Evolutionary conservation across 30 jellyfish, hydroid and myxozoan genomes (phyloP), one percentile per base, ranked within the genome.

Genomic region (Aurelia aurita complex sp. Pacific): DNA sequence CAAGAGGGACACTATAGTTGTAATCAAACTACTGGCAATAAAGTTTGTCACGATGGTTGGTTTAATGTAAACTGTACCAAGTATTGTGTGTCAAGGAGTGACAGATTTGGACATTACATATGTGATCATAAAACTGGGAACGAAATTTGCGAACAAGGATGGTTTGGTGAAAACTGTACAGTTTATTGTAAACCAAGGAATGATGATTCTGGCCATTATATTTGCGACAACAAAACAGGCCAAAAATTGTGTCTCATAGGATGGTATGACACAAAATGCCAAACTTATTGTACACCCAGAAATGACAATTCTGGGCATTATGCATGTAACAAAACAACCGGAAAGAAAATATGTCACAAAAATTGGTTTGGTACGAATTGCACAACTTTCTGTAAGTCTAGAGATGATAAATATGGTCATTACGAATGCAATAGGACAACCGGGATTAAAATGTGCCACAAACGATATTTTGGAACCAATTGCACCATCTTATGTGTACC

Each of bases 251-350:
- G 97, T 60, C 84, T 12, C 16, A 18, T 29, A 11, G 65, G 69
- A 61, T 88, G 97, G 97, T 60, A 67, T 61, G 96, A 83, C 11
- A 38, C 65, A n/a, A 67, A 86, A 16, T 83, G 92, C 57, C 8
- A 72, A 4, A 67, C 14, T 10, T 73, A 53, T 67, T 87, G 96
- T 65, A 13, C 3, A 10, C 82, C 90, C 17, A 57, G 80, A 66
- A 70, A 46, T n/a, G 91, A 78, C 4, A 2, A 80, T 16, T 34
- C 6, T 10, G 91, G 96, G 10, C 90, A 87, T 64, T 87, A 77
- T 69, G 14, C 18, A 33, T 87, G 96, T 50, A 23, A 74, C 64
- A 32, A 34, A 15, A 55, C 14, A 59, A 69, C 75, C 2, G 96
- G 96, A 68, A 67, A 55, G 18, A 80, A 64, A 38, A 35, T 32